Conservation (phyloP, 1,140 invertebrate species). For the Drosophila guanche region DNA sequence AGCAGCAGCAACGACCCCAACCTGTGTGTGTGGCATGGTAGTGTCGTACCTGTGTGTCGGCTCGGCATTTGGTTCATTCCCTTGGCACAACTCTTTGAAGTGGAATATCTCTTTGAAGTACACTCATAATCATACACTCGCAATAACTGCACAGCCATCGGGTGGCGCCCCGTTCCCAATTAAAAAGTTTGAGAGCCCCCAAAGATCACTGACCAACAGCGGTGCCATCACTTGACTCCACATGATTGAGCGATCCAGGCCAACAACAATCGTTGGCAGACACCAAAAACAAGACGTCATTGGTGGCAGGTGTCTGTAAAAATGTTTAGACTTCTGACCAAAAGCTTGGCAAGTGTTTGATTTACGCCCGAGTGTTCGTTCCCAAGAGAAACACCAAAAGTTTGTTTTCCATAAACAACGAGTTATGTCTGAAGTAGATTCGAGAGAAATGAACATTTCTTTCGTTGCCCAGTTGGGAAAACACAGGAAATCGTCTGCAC, state of each 20-base stretch:
- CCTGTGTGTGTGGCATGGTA: conserved; percentile 51
- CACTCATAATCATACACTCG: conserved; percentile 44
- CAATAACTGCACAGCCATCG: conserved; percentile 52
- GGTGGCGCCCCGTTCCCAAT: conserved; percentile 67
- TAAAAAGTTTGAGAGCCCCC: conserved; percentile 38
- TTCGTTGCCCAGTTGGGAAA: conserved; percentile 46
- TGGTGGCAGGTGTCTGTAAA: conserved; percentile 80
- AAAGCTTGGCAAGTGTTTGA: conserved; percentile 68
- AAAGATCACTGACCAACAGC: conserved; percentile 10
- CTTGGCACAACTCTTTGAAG: conserved; percentile 45
- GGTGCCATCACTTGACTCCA: conserved; percentile 58
- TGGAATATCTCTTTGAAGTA: conserved; percentile 46
- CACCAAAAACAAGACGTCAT: conserved; percentile 74
- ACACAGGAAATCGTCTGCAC: conserved; percentile 64
- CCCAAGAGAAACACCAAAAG: conserved; percentile 29
- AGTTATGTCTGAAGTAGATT: conserved; percentile 2
- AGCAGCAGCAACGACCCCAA: conserved; percentile 1
- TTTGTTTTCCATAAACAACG: conserved; percentile 71
- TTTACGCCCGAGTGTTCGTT: conserved; percentile 48
- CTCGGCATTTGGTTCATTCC: conserved; percentile 24
- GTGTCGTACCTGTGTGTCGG: conserved; percentile 16
- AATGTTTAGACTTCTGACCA: conserved; percentile 73
- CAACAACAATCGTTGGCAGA: conserved; percentile 33
- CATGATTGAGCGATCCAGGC: conserved; percentile 77
- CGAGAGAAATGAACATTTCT: conserved; percentile 41